Evolutionary conservation across 1,140 invertebrate genomes (phyloP), one percentile per base, ranked within the genome.

Genomic region (Cepaea nemoralis): DNA sequence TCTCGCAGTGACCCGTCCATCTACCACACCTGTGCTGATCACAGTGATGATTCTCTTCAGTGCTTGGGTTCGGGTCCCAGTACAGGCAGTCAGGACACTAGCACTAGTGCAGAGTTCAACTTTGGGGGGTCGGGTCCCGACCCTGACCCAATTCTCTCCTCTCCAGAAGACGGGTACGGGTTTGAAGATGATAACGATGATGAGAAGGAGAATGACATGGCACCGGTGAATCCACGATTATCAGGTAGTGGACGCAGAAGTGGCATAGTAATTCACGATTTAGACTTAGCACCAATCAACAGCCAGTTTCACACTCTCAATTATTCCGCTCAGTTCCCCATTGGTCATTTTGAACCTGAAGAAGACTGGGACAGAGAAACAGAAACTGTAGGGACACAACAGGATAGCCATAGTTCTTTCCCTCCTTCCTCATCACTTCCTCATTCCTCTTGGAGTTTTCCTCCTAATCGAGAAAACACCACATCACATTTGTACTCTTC

Each of bases 71-170:
- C 82, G 12, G 85, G 85, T 5, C 84, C 82, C n/a, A 85, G 85
- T 67, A 84, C 84, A 31, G 85, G 84, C 70, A 87, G 86, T 73
- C 85, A 86, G 81, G 84, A 86, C 45, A 88, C 86, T 24, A 88
- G 86, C 79, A 88, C 85, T 10, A 90, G 88, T 83, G 88, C 86
- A 16, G 89, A 90, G 70, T 90, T 87, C 55, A 88, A 83, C 84
- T 37, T 83, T 33, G 87, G 87, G 71, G 85, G 81, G 50, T 85
- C 83, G 31, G 80, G 82, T 69, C 78, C 84, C 40, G 80, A 84
- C 48, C 83, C 81, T 55, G 87, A 87, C 19, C 70, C 84, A 50
- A 42, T 82, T 74, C 33, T 83, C 42, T 82, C 81, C n/a, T 85
- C 85, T 16, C 83, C 82, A 63, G 81, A 83, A 33, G 83, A 86